A percentile compares a stretch with the other conserved stretches of the same genome.
Conservation (phyloP, 2,113 vertebrate genomes). For the rabbit (Oryctolagus cuniculus) region mOryCun1.1 NC_091445.1:57381001-57381500, state of each 20-base stretch:
- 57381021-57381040: too few species aligned
- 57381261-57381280: slow-evolving; percentile 62
- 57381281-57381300: slow-evolving; percentile 64
- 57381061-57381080: slow-evolving; percentile 49
- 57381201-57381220: slow-evolving; percentile 70
- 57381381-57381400: neutral
- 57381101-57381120: neutral
- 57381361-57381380: neutral
- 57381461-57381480: slow-evolving; percentile 21
- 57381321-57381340: neutral
- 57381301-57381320: slow-evolving; percentile 31
- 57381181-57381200: slow-evolving; percentile 74
- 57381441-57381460: slow-evolving; percentile 11
- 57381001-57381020: too few species aligned
- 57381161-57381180: slow-evolving; percentile 65
- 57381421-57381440: neutral
- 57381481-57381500: slow-evolving; percentile 63
- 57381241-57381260: slow-evolving; percentile 37
- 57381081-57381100: slow-evolving; percentile 26
- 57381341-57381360: neutral
- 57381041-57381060: neutral
- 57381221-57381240: slow-evolving; percentile 75
- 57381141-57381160: slow-evolving; percentile 3
- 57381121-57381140: slow-evolving; percentile 30
- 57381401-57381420: neutral